Conservation (phyloP, 2,797 vertebrate genomes). For the Malacoraja senta region DNA sequence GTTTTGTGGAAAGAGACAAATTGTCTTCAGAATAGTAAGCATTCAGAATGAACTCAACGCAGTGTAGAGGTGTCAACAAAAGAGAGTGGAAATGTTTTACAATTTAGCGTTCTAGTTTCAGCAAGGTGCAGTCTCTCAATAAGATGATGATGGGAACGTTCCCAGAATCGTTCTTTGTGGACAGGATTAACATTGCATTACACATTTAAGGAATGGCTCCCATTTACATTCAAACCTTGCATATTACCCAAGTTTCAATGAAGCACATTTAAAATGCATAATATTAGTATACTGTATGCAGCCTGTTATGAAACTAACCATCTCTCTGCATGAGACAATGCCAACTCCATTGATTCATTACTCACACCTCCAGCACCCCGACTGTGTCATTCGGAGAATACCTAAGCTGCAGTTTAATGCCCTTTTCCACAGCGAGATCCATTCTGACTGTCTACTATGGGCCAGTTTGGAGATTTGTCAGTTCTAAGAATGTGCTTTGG, state of each 20-base stretch:
- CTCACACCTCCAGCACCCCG: neutral
- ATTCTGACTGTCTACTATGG: neutral
- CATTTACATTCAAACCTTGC: neutral
- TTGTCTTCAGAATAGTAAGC: neutral
- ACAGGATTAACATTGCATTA: too few relatives aligned
- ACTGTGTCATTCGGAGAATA: neutral
- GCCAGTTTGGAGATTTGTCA: neutral
- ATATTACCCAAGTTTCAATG: neutral
- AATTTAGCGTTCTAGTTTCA: neutral
- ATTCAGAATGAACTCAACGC: neutral
- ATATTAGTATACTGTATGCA: too few relatives aligned
- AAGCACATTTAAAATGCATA: neutral
- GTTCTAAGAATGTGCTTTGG: neutral
- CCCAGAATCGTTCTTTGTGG: neutral
- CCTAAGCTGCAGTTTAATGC: neutral
- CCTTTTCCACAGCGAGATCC: neutral
- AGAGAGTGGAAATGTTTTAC: neutral
- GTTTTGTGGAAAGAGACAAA: neutral
- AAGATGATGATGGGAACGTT: neutral
- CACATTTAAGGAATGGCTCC: neutral
- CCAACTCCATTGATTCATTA: neutral
- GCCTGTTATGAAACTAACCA: neutral
- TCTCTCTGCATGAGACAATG: neutral
- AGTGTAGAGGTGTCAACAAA: neutral
- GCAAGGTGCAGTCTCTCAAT: neutral